A percentile compares a stretch with the other conserved stretches of the same genome.
phyloP scores from a whole-genome alignment of 2,888 invertebrate genomes.

The Brachylomia viminalis region DNA sequence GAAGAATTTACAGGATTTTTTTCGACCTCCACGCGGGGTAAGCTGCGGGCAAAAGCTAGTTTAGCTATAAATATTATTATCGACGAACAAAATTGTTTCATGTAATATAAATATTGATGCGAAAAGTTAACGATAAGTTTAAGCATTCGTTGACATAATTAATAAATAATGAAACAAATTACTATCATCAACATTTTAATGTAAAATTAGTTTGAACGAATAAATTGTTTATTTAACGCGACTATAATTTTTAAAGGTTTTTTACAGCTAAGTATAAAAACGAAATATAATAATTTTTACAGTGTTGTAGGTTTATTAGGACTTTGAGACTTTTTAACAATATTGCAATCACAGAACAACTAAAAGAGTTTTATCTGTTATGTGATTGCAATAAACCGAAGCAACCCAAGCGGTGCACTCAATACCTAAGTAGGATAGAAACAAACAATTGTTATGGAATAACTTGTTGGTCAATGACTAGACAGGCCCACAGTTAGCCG shows the following conservation, averaged over 20 bases:
- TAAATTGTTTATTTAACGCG: background rate
- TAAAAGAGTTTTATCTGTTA: too few species aligned
- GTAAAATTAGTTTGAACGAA: too few species aligned
- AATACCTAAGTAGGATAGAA: background rate
- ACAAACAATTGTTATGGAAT: background rate
- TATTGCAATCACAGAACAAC: too few species aligned
- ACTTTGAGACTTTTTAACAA: background rate
- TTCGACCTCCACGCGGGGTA: too few species aligned
- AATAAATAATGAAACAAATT: constrained; percentile 32
- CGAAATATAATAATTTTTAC: background rate
- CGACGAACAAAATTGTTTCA: background rate
- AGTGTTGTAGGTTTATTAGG: background rate
- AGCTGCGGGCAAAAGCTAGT: too few species aligned
- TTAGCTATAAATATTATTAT: constrained; percentile 9
- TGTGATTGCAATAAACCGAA: constrained; percentile 1
- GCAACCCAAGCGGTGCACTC: background rate
- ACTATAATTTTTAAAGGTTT: background rate
- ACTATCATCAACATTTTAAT: background rate
- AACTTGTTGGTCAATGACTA: background rate
- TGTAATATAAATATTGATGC: constrained; percentile 9
- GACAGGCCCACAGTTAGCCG: background rate
- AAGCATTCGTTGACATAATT: constrained; percentile 22
- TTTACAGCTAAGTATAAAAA: background rate
- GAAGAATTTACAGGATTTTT: too few species aligned
- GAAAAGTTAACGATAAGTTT: constrained; percentile 28